Base-by-base conservation (phyloP, 2,888 invertebrate species). In the Selenia dentaria region DNA sequence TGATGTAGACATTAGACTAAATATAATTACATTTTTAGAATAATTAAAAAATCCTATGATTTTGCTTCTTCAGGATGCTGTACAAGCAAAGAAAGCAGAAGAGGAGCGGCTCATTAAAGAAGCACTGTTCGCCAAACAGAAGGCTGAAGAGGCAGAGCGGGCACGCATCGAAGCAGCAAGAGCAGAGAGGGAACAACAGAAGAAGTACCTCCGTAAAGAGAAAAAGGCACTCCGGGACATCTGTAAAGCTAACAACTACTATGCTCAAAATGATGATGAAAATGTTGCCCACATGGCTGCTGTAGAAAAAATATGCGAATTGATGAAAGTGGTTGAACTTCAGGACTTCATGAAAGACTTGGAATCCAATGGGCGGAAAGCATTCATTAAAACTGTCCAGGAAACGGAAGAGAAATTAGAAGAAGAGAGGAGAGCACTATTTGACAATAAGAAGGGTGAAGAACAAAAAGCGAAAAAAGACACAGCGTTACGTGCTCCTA, bases 261-360 rank as follows among this genome's bases (percentile, higher is more conserved):
- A 94, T 79, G 86, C 94, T 3, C 90, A 37, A 68, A 93, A 92
- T 66, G 94, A 95, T 9, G 92, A 93, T 13, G 96, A 97, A 75
- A 92, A 92, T 48, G 92, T 98, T 1, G 88, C 93, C 33, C 94
- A 97, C 70, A 96, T 99, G 96, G 95, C 96, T 26, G 96, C 96
- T n/a, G 93, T 98, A 2, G 98, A 99, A 73, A 96, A 95, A 79
- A 93, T 98, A 37, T 97, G 98, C 77, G 98, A 98, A 84, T 87
- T 94, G 42, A 92, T 96, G 62, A 94, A 93, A 68, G 79, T 94
- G 2, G 68, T 88, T 0, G 95, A 96, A 75, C 74, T 98, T 41
- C 96, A 96, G 75, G 92, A 94, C 39, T 92, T 97, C 1, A 95
- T 96, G 75, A 94, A 84, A 54, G 92, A 93, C 41, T 75, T 96